These are phyloP conservation scores for Glyphotaelius pellucidus DNA, from an alignment of 2,888 invertebrate species.

Conservation along the genomic window DNA sequence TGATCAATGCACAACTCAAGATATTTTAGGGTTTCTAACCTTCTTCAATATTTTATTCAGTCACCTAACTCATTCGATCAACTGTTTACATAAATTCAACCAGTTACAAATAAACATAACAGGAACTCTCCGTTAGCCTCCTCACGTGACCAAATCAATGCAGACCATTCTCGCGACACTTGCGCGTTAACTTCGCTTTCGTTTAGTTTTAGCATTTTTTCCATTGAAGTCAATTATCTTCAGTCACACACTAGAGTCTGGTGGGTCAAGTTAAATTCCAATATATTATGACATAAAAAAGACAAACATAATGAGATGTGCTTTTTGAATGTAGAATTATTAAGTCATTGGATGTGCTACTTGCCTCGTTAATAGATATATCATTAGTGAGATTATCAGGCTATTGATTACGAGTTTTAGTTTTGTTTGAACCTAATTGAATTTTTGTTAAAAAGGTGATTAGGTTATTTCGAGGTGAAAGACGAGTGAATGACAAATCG, in stretches of 20 bases:
- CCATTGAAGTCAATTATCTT: background rate
- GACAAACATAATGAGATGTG: background rate
- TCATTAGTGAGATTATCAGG: background rate
- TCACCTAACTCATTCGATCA: background rate
- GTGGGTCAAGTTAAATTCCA: background rate
- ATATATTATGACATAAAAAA: background rate
- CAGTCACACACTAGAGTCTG: background rate
- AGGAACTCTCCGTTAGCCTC: background rate
- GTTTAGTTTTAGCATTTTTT: background rate
- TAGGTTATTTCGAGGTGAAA: background rate
- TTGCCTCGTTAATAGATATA: background rate
- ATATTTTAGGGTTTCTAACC: background rate
- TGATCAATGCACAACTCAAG: too few relatives aligned
- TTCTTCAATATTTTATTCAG: background rate
- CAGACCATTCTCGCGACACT: background rate
- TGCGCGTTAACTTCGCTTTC: background rate
- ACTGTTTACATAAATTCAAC: background rate
- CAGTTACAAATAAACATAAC: background rate
- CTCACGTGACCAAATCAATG: constrained; percentile 9
- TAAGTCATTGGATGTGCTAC: background rate
- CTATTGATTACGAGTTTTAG: background rate
- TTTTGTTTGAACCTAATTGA: background rate
- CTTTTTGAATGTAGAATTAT: too few relatives aligned
- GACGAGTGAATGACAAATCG: background rate
- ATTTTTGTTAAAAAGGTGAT: background rate